A percentile compares a stretch with the other conserved stretches of the same genome.
phyloP scores from a whole-genome alignment of 1,140 invertebrate species.

The Papilio glaucus region DNA sequence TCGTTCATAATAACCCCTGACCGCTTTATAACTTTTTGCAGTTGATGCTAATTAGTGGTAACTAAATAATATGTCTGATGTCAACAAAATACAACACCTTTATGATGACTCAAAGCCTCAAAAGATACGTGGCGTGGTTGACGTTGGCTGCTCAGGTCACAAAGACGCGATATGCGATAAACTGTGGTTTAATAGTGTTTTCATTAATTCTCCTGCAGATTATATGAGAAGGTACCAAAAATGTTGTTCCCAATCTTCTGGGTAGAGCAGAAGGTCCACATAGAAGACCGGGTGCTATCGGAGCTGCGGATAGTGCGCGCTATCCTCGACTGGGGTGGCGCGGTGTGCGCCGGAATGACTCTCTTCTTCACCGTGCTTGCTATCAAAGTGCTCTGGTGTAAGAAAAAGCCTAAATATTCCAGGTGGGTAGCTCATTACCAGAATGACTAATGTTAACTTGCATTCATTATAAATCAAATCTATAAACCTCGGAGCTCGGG shows the following conservation, averaged over 20 bases:
- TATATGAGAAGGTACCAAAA: conserved; percentile 87
- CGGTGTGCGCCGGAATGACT: conserved; percentile 62
- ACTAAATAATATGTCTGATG: too few species aligned
- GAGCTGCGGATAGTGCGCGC: conserved; percentile 63
- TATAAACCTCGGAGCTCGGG: not conserved
- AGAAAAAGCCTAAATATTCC: conserved; percentile 50
- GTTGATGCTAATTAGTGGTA: too few species aligned
- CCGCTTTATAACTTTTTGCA: too few species aligned
- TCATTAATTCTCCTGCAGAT: conserved; percentile 65
- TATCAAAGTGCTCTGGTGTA: conserved; percentile 55
- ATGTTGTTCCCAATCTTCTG: conserved; percentile 91
- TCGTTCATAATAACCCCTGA: too few species aligned
- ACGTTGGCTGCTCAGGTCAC: too few species aligned
- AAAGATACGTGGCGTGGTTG: too few species aligned
- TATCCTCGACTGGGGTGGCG: conserved; percentile 69
- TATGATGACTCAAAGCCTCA: too few species aligned
- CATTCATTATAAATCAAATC: not conserved
- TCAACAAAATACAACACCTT: too few species aligned
- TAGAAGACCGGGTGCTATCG: conserved; percentile 82
- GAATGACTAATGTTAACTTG: not conserved
- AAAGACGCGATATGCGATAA: too few species aligned
- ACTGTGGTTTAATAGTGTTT: too few species aligned
- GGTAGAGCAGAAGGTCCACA: conserved; percentile 88
- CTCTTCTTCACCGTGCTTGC: conserved; percentile 57
- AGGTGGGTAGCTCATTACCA: not conserved